Percentiles rank a stretch among this genome's conserved stretches.
phyloP scores from a whole-genome alignment of 2,888 invertebrate genomes.

The Odontomyia ornata region DNA sequence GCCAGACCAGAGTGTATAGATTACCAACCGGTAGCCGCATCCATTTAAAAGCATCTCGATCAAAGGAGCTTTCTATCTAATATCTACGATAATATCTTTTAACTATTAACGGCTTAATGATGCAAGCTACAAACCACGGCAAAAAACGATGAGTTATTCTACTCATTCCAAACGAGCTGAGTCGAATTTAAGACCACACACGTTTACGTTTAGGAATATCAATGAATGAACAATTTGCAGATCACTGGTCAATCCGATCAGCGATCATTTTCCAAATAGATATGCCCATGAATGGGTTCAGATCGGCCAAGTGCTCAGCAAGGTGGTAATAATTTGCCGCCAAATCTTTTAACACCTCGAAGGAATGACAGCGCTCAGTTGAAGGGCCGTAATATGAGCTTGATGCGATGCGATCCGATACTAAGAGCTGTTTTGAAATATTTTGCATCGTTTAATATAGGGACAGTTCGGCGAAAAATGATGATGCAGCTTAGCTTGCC shows the following conservation, averaged over 20 bases:
- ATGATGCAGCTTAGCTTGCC: background rate
- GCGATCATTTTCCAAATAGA: conserved; percentile 23
- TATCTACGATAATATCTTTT: conserved; percentile 35
- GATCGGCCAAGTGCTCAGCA: conserved; percentile 10
- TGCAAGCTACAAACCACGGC: background rate
- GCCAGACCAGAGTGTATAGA: no score
- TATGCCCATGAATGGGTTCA: background rate
- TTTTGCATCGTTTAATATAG: background rate
- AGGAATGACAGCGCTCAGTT: conserved; percentile 13
- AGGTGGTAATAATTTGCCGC: conserved; percentile 30
- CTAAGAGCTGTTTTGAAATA: background rate
- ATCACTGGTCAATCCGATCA: conserved; percentile 42
- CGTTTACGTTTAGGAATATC: conserved; percentile 33
- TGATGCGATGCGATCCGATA: background rate
- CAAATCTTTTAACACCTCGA: conserved; percentile 37
- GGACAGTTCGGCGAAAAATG: no score
- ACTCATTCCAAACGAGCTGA: conserved; percentile 33
- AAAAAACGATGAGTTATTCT: conserved; percentile 16
- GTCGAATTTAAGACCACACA: conserved; percentile 32
- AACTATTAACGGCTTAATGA: conserved; percentile 37
- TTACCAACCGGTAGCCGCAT: conserved; percentile 40
- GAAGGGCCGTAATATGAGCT: background rate
- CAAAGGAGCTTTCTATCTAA: conserved; percentile 32
- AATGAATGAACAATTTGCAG: conserved; percentile 44
- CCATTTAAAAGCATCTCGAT: conserved; percentile 37